These are phyloP conservation scores for Noturus placidus DNA, from an alignment of 2,113 vertebrate genomes.

Conservation along the genomic window DNA sequence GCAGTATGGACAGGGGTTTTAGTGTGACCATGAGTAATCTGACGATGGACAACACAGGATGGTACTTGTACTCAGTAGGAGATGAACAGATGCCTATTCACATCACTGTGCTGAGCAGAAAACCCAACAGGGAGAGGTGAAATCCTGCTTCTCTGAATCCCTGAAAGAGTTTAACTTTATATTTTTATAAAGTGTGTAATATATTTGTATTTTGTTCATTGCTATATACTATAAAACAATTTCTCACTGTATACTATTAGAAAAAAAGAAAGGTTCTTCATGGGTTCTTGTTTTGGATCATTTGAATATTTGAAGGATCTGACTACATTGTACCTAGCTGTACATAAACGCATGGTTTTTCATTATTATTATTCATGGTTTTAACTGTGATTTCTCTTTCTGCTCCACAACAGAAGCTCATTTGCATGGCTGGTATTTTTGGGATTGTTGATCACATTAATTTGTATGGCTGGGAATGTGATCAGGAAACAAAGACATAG, in stretches of 20 bases:
- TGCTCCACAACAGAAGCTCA: not conserved
- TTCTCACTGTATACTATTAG: not conserved
- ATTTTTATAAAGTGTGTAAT: no score
- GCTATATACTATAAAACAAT: not conserved
- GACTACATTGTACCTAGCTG: not conserved
- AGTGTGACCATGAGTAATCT: conserved; percentile 33
- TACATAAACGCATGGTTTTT: not conserved
- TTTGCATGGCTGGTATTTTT: conserved; percentile 21
- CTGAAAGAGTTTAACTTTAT: not conserved
- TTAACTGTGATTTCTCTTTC: not conserved
- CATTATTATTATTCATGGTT: conserved; percentile 3
- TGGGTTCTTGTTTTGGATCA: not conserved
- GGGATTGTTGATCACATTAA: conserved; percentile 8
- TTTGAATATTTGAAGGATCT: not conserved
- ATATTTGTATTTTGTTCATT: no score
- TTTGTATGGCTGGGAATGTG: not conserved
- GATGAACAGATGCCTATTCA: conserved; percentile 40
- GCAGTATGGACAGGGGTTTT: not conserved
- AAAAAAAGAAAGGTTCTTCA: not conserved
- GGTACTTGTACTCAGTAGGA: conserved; percentile 16
- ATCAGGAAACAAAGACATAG: conserved; percentile 2
- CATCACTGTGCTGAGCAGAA: not conserved
- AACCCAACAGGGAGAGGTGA: not conserved
- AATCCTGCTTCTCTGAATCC: not conserved
- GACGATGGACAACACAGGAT: conserved; percentile 15